Conservation (phyloP, 2,888 invertebrate genomes). For the Andrena fulva region DNA sequence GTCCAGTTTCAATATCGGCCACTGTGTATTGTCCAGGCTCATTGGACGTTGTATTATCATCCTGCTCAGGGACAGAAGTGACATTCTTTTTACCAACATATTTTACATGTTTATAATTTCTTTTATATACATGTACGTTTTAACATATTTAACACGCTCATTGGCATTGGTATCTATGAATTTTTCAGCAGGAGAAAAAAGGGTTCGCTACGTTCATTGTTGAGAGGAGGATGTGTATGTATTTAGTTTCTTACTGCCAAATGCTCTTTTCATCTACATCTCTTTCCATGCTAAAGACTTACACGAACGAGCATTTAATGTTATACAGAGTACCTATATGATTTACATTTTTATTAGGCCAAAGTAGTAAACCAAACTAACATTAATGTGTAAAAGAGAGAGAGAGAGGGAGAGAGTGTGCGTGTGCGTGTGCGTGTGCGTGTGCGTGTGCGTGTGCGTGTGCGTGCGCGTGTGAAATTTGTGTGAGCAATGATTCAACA, state of each 20-base stretch:
- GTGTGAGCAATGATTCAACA: slow-evolving; percentile 20
- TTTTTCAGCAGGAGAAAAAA: not conserved
- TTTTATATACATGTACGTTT: slow-evolving; percentile 4
- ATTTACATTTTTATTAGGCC: slow-evolving; percentile 67
- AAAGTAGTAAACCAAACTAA: slow-evolving; percentile 72
- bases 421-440: not conserved
- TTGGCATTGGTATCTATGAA: not conserved
- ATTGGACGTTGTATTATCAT: slow-evolving; percentile 31
- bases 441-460: not conserved
- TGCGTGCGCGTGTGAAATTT: not conserved
- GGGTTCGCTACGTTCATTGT: not conserved
- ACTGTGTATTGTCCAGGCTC: slow-evolving; percentile 14
- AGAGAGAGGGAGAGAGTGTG: not conserved
- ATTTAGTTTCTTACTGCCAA: slow-evolving; percentile 58
- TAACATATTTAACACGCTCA: not conserved
- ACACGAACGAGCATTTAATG: slow-evolving; percentile 59
- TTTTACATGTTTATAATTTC: slow-evolving; percentile 24
- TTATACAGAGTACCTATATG: slow-evolving; percentile 63
- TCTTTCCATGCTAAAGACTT: slow-evolving; percentile 50
- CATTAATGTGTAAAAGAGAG: slow-evolving; percentile 54
- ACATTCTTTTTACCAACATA: slow-evolving; percentile 28
- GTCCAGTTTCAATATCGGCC: slow-evolving; percentile 21
- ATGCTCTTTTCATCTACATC: slow-evolving; percentile 49
- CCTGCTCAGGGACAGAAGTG: slow-evolving; percentile 29
- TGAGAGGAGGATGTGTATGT: slow-evolving; percentile 6